These are phyloP conservation scores for Sciurus vulgaris DNA, from an alignment of 2,797 vertebrate genomes.

Conservation along the genomic window DNA sequence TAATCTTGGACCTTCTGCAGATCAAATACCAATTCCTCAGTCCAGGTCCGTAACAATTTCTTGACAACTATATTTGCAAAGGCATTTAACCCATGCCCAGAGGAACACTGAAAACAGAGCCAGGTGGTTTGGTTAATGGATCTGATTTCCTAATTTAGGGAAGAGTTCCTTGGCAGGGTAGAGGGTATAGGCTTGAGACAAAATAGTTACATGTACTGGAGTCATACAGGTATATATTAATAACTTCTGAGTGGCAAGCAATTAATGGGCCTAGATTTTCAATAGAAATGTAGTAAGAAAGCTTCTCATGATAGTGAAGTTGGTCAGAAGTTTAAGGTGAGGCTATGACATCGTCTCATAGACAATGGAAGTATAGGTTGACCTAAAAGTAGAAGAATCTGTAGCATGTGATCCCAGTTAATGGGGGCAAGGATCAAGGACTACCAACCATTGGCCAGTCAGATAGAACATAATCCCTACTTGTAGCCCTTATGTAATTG, in stretches of 20 bases:
- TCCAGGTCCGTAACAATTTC: slow-evolving; percentile 41
- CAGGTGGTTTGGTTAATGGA: slow-evolving; percentile 31
- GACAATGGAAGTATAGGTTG: rapidly evolving
- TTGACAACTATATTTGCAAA: slow-evolving; percentile 57
- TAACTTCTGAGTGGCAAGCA: slow-evolving; percentile 23
- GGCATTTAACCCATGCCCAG: background rate
- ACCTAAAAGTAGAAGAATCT: background rate
- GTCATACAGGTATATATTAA: background rate
- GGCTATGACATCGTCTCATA: background rate
- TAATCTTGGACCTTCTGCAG: background rate
- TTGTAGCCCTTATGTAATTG: background rate
- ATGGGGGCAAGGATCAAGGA: background rate
- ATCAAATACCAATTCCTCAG: background rate
- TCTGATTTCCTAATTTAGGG: slow-evolving; percentile 45
- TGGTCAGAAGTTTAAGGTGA: background rate
- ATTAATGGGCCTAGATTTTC: background rate
- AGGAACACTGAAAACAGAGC: background rate
- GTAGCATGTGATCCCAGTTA: background rate
- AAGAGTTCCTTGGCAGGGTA: background rate
- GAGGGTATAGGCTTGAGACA: background rate
- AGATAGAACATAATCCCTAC: background rate
- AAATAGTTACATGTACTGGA: background rate
- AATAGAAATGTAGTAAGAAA: background rate
- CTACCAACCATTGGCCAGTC: background rate
- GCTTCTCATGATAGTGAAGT: background rate